phyloP scores from a whole-genome alignment of 2,797 vertebrate species.

The Lacerta bilineata region DNA sequence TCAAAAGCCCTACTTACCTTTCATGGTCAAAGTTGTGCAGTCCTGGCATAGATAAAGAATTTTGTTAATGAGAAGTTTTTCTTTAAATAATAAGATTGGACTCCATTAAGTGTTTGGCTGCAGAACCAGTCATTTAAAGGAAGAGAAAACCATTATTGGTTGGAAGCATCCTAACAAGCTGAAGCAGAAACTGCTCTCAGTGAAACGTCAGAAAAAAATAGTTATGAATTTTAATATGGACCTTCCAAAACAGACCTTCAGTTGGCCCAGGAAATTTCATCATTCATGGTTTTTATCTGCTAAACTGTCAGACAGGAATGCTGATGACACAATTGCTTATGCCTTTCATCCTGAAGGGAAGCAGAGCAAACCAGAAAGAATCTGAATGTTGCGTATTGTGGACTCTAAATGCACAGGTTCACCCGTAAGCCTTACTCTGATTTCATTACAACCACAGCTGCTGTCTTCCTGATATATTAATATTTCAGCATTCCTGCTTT shows the following conservation, averaged over 20 bases:
- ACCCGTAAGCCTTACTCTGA: slow-evolving; percentile 42
- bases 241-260: slow-evolving; percentile 8
- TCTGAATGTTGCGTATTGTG: slow-evolving; percentile 21
- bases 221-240: slow-evolving; percentile 29
- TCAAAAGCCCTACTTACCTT: not conserved
- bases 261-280: slow-evolving; percentile 8
- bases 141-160: slow-evolving; percentile 37
- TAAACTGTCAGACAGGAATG: not conserved
- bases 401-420: slow-evolving; percentile 21
- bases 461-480: slow-evolving; percentile 31
- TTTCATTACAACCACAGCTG: slow-evolving; percentile 43
- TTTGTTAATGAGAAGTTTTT: slow-evolving; percentile 10
- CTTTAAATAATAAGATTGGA: not conserved
- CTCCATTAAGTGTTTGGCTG: not conserved
- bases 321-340: not conserved
- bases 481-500: slow-evolving; percentile 42
- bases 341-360: not conserved
- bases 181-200: slow-evolving; percentile 17
- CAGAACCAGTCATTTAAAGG: slow-evolving; percentile 1
- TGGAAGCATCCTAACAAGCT: not conserved
- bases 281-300: not conserved
- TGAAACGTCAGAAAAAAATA: slow-evolving; percentile 5
- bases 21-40: not conserved
- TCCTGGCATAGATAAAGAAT: not conserved
- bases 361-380: slow-evolving; percentile 11